Evolutionary conservation across 1,140 invertebrate genomes (phyloP).

Genomic region (Zaprionus ornatus): DNA sequence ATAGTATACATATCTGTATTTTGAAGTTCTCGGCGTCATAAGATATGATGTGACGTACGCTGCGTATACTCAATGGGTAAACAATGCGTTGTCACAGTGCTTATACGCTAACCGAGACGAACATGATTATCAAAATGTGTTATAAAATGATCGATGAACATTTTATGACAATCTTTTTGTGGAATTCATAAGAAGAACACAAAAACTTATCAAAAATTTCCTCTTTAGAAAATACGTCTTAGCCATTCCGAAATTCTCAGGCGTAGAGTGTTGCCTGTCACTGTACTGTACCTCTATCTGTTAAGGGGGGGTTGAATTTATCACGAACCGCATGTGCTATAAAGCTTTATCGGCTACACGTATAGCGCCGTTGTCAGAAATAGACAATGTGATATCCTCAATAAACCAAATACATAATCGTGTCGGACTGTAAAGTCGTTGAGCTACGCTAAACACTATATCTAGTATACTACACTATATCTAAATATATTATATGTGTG

Average conservation of each 20-base stretch:
- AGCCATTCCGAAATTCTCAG: background rate
- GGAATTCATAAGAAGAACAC: background rate
- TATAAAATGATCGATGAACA: background rate
- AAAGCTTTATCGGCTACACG: slow-evolving; percentile 24
- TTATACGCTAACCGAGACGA: background rate
- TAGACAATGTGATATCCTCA: slow-evolving; percentile 3
- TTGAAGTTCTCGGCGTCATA: background rate
- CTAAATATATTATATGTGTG: slow-evolving; percentile 7
- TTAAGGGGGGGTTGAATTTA: background rate
- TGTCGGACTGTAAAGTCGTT: background rate
- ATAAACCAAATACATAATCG: slow-evolving; percentile 17
- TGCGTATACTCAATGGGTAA: background rate
- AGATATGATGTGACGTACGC: background rate
- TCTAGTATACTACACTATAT: background rate
- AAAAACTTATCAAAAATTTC: background rate
- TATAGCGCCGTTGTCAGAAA: slow-evolving; percentile 1
- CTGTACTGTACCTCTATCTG: too few relatives aligned
- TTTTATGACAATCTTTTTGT: background rate
- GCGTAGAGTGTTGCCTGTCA: background rate
- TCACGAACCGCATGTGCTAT: slow-evolving; percentile 6
- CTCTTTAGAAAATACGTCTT: background rate
- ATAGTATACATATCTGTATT: background rate
- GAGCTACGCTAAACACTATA: background rate
- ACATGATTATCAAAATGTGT: background rate
- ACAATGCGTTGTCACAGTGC: background rate